Conservation (phyloP, 2,797 vertebrate species). For the Sebastes hubbsi region DNA sequence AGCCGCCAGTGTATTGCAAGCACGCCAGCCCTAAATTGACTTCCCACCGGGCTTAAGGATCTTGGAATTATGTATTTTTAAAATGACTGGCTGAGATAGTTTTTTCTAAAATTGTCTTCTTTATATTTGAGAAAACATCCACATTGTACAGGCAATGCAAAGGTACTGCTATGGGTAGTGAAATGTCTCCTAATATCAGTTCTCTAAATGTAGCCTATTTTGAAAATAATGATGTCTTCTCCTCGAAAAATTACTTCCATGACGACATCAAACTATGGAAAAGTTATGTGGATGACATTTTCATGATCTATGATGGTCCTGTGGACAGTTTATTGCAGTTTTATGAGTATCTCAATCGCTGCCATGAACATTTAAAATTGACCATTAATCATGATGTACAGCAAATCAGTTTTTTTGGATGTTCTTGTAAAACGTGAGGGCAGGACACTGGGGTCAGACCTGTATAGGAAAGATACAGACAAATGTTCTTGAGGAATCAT, state of each 20-base stretch:
- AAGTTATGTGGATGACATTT: not conserved
- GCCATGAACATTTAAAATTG: not conserved
- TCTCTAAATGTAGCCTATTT: not conserved
- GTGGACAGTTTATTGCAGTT: not conserved
- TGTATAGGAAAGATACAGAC: not conserved
- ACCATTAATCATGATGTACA: not conserved
- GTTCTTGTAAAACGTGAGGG: not conserved
- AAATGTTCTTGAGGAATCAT: not conserved
- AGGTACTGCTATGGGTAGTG: not conserved
- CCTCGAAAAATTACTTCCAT: not conserved
- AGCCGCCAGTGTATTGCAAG: no score
- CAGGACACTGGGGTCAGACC: not conserved
- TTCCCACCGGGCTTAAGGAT: no score
- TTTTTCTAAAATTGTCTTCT: not conserved
- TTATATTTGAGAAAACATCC: not conserved
- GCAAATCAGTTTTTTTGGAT: not conserved
- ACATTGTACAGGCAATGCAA: not conserved
- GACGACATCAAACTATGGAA: not conserved
- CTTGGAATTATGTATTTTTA: no score
- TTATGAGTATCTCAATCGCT: not conserved
- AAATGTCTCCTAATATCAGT: not conserved
- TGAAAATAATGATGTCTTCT: not conserved
- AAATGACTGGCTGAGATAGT: no score
- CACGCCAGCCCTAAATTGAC: no score
- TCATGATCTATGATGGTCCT: not conserved